Base-by-base conservation (phyloP, 2,888 invertebrate species). In the Nemoura dubitans region DNA sequence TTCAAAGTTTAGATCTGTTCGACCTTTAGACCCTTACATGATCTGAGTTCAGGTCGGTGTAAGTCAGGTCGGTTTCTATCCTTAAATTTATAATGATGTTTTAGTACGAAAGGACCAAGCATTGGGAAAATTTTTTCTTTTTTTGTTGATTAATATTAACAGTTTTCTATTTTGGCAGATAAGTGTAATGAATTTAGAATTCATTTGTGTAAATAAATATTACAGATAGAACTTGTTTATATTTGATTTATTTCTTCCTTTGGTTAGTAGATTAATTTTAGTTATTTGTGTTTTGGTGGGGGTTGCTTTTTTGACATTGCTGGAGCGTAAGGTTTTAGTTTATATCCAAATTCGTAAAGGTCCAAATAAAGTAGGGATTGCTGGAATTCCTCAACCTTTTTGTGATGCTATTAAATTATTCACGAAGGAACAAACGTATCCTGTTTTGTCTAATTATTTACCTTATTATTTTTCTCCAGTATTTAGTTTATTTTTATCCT, bases 11-110 rank as follows among this genome's bases (percentile, higher is more conserved):
- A 93, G 93, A 94, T 95, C 95, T 96, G 95, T 96, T 96, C 95
- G 95, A 95, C 95, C 93, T 94, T 95, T 95, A 94, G 95, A 94
- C 93, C 94, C 94, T 95, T 95, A 96, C 95, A 95, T 96, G 95
- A 96, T 96, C 95, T 96, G 96, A 96, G 96, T 96, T 96, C 94
- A 96, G 93, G 95, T 95, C 95, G 96, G 95, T 92, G 95, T 95
- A 90, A 96, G 94, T 95, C 95, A 96, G 95, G 95, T 96, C 94
- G 95, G 95, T 95, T 96, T 96, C 94, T 96, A 96, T 96, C 95
- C 95, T 94, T 94, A 93, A 92, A 91, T 88, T 91, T 1, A 59
- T 21, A 59, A 59, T 59, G 59, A 59, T 59, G 21, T 21, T 93
- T 94, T 95, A 95, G 95, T 96, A 96, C 95, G 95, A 96, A 95